Conservation (phyloP, 2,888 invertebrate genomes). For the Trissolcus brochymenae region DNA sequence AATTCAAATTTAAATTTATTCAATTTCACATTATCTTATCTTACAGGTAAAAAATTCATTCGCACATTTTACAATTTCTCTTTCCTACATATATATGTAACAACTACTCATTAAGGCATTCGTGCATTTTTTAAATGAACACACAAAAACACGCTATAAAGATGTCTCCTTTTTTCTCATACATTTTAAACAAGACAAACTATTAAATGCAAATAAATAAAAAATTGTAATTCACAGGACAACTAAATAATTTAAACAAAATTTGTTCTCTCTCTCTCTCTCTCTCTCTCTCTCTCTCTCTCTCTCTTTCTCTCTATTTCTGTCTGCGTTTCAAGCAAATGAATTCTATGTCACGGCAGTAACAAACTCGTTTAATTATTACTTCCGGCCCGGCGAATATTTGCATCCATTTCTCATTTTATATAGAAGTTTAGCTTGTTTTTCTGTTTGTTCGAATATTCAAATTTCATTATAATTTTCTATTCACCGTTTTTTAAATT, state of each 20-base stretch:
- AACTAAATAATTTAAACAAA: conserved; percentile 41
- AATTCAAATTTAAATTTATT: conserved; percentile 34
- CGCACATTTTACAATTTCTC: neutral
- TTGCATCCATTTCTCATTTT: conserved; percentile 8
- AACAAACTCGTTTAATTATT: conserved; percentile 27
- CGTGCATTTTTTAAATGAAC: neutral
- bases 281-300: no score
- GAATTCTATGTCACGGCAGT: conserved; percentile 21
- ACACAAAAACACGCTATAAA: neutral
- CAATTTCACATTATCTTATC: conserved; percentile 21
- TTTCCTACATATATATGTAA: neutral
- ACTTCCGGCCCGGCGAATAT: conserved; percentile 11
- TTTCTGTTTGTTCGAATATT: conserved; percentile 2
- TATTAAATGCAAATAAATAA: neutral
- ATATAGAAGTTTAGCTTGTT: neutral
- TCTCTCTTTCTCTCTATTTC: neutral
- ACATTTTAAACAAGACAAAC: no score
- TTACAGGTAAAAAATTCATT: neutral
- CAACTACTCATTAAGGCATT: neutral
- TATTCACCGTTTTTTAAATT: neutral
- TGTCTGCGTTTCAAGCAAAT: conserved; percentile 19
- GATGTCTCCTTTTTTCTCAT: no score
- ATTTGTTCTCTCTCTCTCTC: conserved; percentile 1
- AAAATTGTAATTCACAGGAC: neutral
- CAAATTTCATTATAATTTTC: neutral